Percentiles rank a stretch among this genome's conserved stretches.
phyloP scores from a whole-genome alignment of 2,888 invertebrate species.

The Platycheirus albimanus region DNA sequence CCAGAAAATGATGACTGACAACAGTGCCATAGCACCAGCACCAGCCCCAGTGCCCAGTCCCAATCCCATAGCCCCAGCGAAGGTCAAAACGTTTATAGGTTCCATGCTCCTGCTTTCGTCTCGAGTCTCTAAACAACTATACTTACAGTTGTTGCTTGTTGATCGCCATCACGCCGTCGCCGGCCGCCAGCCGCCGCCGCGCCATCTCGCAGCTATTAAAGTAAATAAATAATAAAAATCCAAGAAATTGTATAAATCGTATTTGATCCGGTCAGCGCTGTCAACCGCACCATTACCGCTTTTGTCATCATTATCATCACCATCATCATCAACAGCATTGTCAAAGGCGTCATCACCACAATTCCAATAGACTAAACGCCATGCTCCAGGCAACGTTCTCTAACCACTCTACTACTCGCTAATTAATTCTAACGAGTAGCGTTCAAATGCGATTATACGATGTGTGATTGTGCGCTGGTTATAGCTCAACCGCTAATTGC shows the following conservation, averaged over 20 bases:
- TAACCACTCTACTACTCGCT: constrained; percentile 39
- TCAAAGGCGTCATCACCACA: constrained; percentile 27
- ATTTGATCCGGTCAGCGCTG: constrained; percentile 60
- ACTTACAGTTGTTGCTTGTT: no score
- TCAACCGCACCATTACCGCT: constrained; percentile 32
- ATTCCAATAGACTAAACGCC: constrained; percentile 12
- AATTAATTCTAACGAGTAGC: constrained; percentile 71
- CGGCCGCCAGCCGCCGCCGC: no score
- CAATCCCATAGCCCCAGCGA: constrained; percentile 20
- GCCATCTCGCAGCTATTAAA: background rate
- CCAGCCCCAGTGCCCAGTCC: no score
- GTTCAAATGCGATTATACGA: constrained; percentile 70
- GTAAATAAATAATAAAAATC: constrained; percentile 30
- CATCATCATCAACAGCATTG: constrained; percentile 23
- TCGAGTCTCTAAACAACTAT: constrained; percentile 2
- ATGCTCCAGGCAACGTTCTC: constrained; percentile 29
- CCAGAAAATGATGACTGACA: constrained; percentile 62
- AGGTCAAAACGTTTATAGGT: constrained; percentile 64
- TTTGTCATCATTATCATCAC: constrained; percentile 39
- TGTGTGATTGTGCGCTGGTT: constrained; percentile 55
- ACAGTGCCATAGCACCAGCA: constrained; percentile 31
- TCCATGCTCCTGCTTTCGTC: constrained; percentile 32
- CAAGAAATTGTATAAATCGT: constrained; percentile 43
- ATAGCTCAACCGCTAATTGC: constrained; percentile 59
- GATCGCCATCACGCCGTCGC: no score